phyloP scores from a whole-genome alignment of 2,797 vertebrate species.

The Lateolabrax maculatus region DNA sequence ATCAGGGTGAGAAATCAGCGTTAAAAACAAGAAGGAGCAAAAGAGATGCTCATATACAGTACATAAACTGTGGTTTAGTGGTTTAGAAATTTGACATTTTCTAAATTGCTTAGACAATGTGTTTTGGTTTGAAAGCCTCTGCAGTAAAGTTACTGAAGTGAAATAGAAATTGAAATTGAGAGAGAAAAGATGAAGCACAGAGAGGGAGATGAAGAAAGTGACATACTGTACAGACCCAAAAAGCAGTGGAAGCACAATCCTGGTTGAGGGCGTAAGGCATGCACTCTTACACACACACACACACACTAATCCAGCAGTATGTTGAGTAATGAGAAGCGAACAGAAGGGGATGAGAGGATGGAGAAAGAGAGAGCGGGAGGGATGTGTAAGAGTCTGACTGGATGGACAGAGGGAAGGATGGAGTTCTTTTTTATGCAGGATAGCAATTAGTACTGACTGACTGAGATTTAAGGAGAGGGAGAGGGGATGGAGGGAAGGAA shows the following conservation, averaged over 20 bases:
- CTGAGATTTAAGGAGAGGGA: slow-evolving; percentile 42
- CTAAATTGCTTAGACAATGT: not conserved
- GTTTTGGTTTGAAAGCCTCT: slow-evolving; percentile 2
- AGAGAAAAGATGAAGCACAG: slow-evolving; percentile 16
- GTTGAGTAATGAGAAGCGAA: slow-evolving; percentile 66
- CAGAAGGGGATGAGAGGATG: slow-evolving; percentile 67
- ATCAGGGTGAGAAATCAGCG: not conserved
- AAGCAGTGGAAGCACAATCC: slow-evolving; percentile 43
- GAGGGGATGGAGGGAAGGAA: not conserved
- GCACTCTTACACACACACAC: slow-evolving; percentile 1
- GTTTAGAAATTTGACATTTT: slow-evolving; percentile 18
- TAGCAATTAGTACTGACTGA: slow-evolving; percentile 46
- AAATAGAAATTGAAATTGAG: not conserved
- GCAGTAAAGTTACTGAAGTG: slow-evolving; percentile 2
- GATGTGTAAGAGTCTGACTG: slow-evolving; percentile 44
- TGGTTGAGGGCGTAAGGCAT: slow-evolving; percentile 23
- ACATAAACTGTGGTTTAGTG: not conserved
- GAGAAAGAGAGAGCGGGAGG: slow-evolving; percentile 10
- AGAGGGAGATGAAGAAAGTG: slow-evolving; percentile 35
- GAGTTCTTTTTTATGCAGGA: slow-evolving; percentile 39
- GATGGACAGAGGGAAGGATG: slow-evolving; percentile 41
- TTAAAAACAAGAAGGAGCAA: not conserved
- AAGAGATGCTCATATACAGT: not conserved
- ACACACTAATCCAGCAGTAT: slow-evolving; percentile 65
- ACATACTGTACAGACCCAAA: slow-evolving; percentile 47